Evolutionary conservation across 2,888 invertebrate species (phyloP), one percentile per base, ranked within the genome.

Genomic region (Pristionchus mayeri): DNA sequence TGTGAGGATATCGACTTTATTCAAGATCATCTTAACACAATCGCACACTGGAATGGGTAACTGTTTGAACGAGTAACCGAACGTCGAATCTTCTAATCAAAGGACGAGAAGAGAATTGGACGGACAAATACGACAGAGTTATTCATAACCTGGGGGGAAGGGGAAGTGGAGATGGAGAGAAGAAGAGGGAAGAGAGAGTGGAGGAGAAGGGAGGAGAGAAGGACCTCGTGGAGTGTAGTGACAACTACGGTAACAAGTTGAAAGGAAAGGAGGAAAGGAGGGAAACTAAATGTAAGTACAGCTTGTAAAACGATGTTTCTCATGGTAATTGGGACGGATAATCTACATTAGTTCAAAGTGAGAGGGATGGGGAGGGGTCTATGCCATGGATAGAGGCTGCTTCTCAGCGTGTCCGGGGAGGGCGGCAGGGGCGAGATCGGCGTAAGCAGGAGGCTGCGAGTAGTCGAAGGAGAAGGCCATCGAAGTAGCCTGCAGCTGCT

Each of bases 391-490:
- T 2, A 82, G 82, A 13, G 82, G 82, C 7, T 48, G 82, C 63
- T 82, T 82, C 82, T 82, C 82, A 30, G 63, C 48, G 18, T 18
- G 21, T n/a, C n/a, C n/a, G 18, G 27, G 30, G 16, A 16, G 30
- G 54, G 18, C 7, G 11, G 40, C n/a, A 63, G 63, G 27, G 7
- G 30, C 44, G 40, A 79, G 34, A 11, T 79, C 79, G 21, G 60
- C n/a, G 24, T 90, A 91, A 75, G 91, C 87, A 54, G 92, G 92
- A 24, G 92, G 92, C 75, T 90, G 90, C 34, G 91, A 88, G 86
- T 92, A 92, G 44, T 91, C 91, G 88, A 90, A 92, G 60, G 90
- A 88, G 89, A 92, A 92, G 9, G 92, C 92, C 63, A 87, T 86
- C 44, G 89, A 87, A 6, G 92, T 92, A 34, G 90, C 88, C 76